Percentiles rank a stretch among this genome's conserved stretches.
Conservation (phyloP, 2,888 invertebrate species). For the Incurvaria masculella region DNA sequence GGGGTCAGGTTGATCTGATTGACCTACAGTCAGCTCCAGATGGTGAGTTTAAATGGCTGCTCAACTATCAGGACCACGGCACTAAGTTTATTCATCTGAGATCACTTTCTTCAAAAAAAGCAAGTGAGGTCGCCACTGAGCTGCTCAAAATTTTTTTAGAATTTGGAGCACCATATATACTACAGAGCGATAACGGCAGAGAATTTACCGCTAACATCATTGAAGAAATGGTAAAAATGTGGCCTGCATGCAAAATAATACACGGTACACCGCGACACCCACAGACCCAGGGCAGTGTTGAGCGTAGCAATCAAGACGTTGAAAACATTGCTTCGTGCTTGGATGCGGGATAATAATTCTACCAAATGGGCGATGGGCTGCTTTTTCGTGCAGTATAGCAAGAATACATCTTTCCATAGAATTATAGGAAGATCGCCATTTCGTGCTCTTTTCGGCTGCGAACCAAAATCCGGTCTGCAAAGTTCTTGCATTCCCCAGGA, state of each 20-base stretch:
- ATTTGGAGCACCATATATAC: conserved; percentile 14
- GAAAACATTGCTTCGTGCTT: conserved; percentile 22
- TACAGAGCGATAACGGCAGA: conserved; percentile 16
- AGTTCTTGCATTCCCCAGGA: conserved; percentile 6
- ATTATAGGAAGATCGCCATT: conserved; percentile 18
- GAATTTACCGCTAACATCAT: conserved; percentile 18
- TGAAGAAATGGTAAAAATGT: conserved; percentile 17
- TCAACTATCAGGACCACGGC: conserved; percentile 25
- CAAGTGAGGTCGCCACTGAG: conserved; percentile 21
- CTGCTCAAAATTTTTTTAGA: conserved; percentile 19
- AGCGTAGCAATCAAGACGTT: conserved; percentile 21
- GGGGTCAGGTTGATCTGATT: conserved; percentile 25
- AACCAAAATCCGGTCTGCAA: conserved; percentile 16
- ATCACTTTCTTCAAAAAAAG: conserved; percentile 20
- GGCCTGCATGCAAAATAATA: conserved; percentile 17
- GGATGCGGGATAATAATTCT: conserved; percentile 20
- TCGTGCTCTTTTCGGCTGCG: conserved; percentile 19
- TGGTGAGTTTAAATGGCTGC: conserved; percentile 25
- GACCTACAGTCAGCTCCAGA: conserved; percentile 22
- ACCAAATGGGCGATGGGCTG: conserved; percentile 21
- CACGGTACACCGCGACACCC: conserved; percentile 13
- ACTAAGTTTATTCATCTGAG: conserved; percentile 25
- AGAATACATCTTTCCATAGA: conserved; percentile 18
- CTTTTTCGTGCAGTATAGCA: conserved; percentile 18
- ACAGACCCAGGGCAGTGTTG: conserved; percentile 15